Evolutionary conservation across 2,888 invertebrate species (phyloP), one percentile per base, ranked within the genome.

Genomic region (Monoplex corrugatus): DNA sequence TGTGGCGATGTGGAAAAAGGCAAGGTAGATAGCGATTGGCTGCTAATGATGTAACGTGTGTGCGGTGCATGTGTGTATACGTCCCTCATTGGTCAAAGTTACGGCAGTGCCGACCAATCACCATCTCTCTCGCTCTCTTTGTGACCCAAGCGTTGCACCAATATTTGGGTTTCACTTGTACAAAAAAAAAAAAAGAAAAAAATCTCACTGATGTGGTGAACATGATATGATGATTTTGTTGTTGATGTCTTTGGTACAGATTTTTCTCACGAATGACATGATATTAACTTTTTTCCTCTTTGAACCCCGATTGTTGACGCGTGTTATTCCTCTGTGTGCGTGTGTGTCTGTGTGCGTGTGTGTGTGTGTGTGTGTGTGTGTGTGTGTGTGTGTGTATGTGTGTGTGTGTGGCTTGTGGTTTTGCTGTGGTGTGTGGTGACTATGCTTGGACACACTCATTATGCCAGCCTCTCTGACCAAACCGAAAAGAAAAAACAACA

Each of bases 61-160:
- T 86, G 63, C 43, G 68, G 68, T 57, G 50, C 63, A 68, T 57
- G 86, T 63, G 1, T 57, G 78, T n/a, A n/a, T 23, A 40, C 78
- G 19, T 57, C 2, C 43, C 78, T 28, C 28, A 28, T 32, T 10
- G 40, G 40, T 43, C 23, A 23, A 68, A 63, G 23, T 43, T 63
- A 68, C 86, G 86, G 86, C 86, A 86, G 86, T 86, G 86, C 86
- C 86, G 86, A 86, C 63, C n/a, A 63, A 57, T 38, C 78, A 35
- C 13, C 78, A 16, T 35, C 38, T 57, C 43, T 35, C 57, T 35
- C 45, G 84, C 84, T 35, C n/a, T 68, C 0, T 68, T 19, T 68
- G 13, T 68, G 13, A 1, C n/a, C n/a, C n/a, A n/a, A n/a, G n/a
- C n/a, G 8, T 80, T 43, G 78, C 78, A 80, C 78, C 43, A 40